phyloP scores from a whole-genome alignment of 2,888 invertebrate genomes.

The Apoderus coryli region DNA sequence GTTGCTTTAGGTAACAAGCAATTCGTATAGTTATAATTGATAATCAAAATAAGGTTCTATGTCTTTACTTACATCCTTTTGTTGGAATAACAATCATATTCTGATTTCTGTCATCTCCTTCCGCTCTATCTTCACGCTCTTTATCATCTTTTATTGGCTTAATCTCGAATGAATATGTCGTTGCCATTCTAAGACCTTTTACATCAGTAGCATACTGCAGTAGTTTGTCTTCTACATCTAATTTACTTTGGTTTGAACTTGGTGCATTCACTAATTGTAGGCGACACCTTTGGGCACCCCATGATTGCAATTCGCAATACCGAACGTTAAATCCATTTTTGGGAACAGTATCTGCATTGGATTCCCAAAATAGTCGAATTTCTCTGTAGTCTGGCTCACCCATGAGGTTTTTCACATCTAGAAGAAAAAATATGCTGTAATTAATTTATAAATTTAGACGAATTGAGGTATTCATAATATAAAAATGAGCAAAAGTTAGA shows the following conservation, averaged over 20 bases:
- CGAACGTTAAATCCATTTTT: slow-evolving; percentile 51
- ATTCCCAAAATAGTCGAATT: slow-evolving; percentile 49
- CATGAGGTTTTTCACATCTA: slow-evolving; percentile 46
- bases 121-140: slow-evolving; percentile 31
- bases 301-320: slow-evolving; percentile 67
- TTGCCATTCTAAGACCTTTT: slow-evolving; percentile 64
- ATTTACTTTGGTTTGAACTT: no score
- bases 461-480: no score
- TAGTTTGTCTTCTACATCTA: no score
- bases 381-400: slow-evolving; percentile 53
- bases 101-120: slow-evolving; percentile 37
- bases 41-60: no score
- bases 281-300: slow-evolving; percentile 63
- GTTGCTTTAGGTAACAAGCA: no score
- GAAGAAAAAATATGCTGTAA: no score
- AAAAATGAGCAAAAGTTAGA: no score
- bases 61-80: slow-evolving; percentile 64
- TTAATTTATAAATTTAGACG: no score
- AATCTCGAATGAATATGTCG: slow-evolving; percentile 68
- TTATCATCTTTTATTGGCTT: slow-evolving; percentile 41
- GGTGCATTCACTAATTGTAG: slow-evolving; percentile 32
- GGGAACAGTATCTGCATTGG: slow-evolving; percentile 34
- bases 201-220: slow-evolving; percentile 42
- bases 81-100: slow-evolving; percentile 63
- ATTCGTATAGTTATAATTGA: no score